phyloP scores from a whole-genome alignment of 2,888 invertebrate genomes.

The Melipona bicolor region DNA sequence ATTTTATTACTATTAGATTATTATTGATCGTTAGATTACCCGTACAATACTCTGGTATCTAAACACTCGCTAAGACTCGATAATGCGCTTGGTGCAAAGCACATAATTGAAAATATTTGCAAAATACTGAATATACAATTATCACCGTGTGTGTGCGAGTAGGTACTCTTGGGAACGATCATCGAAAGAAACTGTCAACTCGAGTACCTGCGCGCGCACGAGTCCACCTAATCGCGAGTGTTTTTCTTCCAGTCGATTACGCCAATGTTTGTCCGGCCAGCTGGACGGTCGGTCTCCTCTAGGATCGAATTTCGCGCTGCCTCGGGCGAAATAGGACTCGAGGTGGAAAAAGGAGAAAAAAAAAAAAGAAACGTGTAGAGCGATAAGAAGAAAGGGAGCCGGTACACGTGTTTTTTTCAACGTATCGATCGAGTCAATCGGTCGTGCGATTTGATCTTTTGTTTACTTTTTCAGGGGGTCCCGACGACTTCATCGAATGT shows the following conservation, averaged over 20 bases:
- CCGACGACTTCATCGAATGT: background rate
- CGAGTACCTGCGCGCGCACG: background rate
- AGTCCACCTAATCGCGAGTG: background rate
- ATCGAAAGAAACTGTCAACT: too few species aligned
- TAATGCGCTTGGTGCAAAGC: too few species aligned
- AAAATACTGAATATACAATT: too few species aligned
- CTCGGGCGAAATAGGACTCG: background rate
- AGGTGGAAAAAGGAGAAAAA: background rate
- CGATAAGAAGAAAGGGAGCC: background rate
- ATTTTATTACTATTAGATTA: too few species aligned
- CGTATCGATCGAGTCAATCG: background rate
- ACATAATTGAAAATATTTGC: too few species aligned
- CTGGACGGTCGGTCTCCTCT: background rate
- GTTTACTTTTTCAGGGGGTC: background rate
- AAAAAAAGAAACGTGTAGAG: too few species aligned
- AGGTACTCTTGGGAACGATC: too few species aligned
- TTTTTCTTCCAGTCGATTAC: background rate
- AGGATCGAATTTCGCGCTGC: slow-evolving; percentile 5
- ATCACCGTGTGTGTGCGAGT: too few species aligned
- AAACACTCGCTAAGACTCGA: too few species aligned
- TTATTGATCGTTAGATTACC: too few species aligned
- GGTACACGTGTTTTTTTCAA: background rate
- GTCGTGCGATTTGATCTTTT: background rate
- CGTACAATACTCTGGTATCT: too few species aligned
- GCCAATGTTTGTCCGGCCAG: too few species aligned